Base-by-base conservation (phyloP, 2,888 invertebrate genomes). In the Epinotia nisella region DNA sequence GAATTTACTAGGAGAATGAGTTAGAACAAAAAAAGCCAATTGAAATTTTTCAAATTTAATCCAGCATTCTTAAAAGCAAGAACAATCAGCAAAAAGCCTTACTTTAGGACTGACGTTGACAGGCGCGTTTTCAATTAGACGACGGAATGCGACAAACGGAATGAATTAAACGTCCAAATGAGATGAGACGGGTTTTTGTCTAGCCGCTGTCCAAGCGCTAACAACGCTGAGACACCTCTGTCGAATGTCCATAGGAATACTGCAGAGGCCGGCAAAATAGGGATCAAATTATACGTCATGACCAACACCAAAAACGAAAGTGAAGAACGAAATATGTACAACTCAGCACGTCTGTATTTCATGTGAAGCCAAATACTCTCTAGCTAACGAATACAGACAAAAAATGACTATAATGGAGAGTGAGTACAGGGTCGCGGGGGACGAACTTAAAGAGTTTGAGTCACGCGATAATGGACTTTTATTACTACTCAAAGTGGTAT, bases 111-210 rank as follows among this genome's bases (percentile, higher is more conserved):
- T 62, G 61, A 68, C 72, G 67, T 62, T 72, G 61, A 72, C 72
- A 49, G 49, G 15, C 45, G 58, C 19, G 68, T 59, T n/a, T 56
- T 49, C 49, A 72, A 72, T 72, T 72, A 68, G 62, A 51, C 17
- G 1, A n/a, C 15, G 39, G 56, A 62, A 68, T 49, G 72, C 61
- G 72, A 67, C 55, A 55, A 67, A 67, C 59, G 19, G 59, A 56
- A 35, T 45, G 61, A 72, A 72, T 72, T 61, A 72, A 71, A 71
- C 39, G 66, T 67, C 53, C 45, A 55, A 71, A 59, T 60, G 24
- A 55, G 66, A 71, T 61, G 15, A 66, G 35, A 51, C 13, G 19
- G n/a, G 24, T 55, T 67, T 68, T 61, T 55, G 39, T 66, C 51
- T 19, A 55, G 49, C n/a, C 15, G 29, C 21, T 68, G 19, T 13